Evolutionary conservation across 1,140 invertebrate genomes (phyloP), one percentile per base, ranked within the genome.

Genomic region (Phthorimaea operculella): DNA sequence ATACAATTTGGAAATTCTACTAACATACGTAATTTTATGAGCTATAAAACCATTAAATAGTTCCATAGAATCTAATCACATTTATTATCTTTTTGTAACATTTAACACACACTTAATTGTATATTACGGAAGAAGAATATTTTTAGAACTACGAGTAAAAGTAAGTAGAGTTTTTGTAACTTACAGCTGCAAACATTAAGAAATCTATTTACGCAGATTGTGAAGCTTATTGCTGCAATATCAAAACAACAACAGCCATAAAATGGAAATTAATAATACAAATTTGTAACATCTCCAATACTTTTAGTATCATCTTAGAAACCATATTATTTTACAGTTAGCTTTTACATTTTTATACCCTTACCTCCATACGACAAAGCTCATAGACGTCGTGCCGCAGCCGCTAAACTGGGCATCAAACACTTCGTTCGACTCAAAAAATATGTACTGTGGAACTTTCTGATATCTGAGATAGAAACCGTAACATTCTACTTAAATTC

Each of bases 221-320:
- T 28, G 2, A 28, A 28, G 21, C 21, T 28, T 28, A 28, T 28
- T 28, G 21, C 21, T 28, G 21, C 21, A 28, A 2, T 28, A 28
- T 28, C 6, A 28, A 28, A 28, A 4, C 21, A 28, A 28, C 21
- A 28, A 28, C 21, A 28, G 21, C 21, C 21, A 36, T 44, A 11
- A 54, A 15, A 9, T 21, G 11, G 48, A 21, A 33, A 50, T 44
- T 33, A 66, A 74, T n/a, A 80, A 83, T 83, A 83, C 80, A 83
- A 83, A 82, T 83, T 83, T 83, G 80, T 83, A 83, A 83, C 77
- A 83, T 60, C 61, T 78, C 66, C 73, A 82, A 81, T 80, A 82
- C 77, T 76, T 79, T 79, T 72, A 81, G 76, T 79, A 82, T 77
- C 65, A 54, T 71, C 62, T 76, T 79, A 79, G 73, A 81, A 77